A percentile compares a stretch with the other conserved stretches of the same genome.
These are phyloP conservation scores for Falco novaeseelandiae DNA, from an alignment of 2,797 vertebrate genomes.

Conservation along the genomic window DNA sequence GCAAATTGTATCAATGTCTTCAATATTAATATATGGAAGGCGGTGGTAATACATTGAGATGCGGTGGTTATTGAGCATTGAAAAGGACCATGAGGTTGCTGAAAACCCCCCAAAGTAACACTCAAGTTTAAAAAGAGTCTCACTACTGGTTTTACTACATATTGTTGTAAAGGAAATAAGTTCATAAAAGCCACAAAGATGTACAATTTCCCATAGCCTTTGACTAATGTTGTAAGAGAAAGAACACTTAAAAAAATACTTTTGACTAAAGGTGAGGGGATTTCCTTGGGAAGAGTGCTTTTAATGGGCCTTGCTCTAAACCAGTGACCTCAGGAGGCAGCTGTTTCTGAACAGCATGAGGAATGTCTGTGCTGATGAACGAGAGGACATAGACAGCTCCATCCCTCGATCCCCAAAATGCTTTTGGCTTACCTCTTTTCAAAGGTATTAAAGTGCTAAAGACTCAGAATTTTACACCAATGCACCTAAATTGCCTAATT, in stretches of 20 bases:
- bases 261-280: neutral
- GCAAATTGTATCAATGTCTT: neutral
- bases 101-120: neutral
- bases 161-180: conserved; percentile 40
- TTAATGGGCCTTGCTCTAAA: neutral
- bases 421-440: neutral
- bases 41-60: neutral
- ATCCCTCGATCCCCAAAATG: neutral
- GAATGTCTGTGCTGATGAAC: neutral
- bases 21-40: neutral
- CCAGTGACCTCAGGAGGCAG: neutral
- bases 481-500: neutral
- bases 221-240: conserved; percentile 36
- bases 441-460: neutral
- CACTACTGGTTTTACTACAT: conserved; percentile 21
- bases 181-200: conserved; percentile 37
- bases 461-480: neutral
- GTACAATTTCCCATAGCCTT: conserved; percentile 31
- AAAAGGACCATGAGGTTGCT: neutral
- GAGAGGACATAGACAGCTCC: neutral
- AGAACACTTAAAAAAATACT: neutral
- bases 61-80: neutral
- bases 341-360: neutral
- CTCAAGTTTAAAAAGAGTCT: neutral
- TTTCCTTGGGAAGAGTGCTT: conserved; percentile 34